Percentiles rank a stretch among this genome's conserved stretches.
phyloP scores from a whole-genome alignment of 2,888 invertebrate genomes.

The Mythimna pallens region DNA sequence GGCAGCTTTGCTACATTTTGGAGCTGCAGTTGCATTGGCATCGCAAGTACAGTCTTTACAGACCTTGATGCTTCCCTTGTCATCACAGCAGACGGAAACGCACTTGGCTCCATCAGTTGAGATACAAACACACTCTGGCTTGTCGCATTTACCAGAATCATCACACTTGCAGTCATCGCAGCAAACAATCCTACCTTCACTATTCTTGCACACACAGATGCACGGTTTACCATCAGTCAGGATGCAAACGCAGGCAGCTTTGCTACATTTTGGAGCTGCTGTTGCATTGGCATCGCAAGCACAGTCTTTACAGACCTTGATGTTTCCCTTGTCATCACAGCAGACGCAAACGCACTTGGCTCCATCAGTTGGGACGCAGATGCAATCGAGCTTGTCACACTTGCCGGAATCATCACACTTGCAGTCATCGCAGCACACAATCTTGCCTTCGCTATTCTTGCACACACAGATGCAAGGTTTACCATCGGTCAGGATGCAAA shows the following conservation, averaged over 20 bases:
- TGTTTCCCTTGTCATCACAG: too few relatives aligned
- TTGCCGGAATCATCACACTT: slow-evolving; percentile 33
- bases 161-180: too few relatives aligned
- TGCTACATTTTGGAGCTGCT: too few relatives aligned
- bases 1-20: slow-evolving; percentile 59
- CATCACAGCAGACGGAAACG: slow-evolving; percentile 67
- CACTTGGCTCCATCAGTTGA: neutral
- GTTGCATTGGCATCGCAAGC: too few relatives aligned
- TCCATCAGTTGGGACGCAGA: slow-evolving; percentile 56
- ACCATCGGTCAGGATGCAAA: slow-evolving; percentile 66
- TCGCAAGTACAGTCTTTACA: slow-evolving; percentile 69
- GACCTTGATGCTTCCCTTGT: slow-evolving; percentile 59
- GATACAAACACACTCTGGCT: slow-evolving; percentile 22
- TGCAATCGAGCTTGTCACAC: slow-evolving; percentile 51
- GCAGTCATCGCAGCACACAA: slow-evolving; percentile 49
- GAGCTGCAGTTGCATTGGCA: slow-evolving; percentile 40
- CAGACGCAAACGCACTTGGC: slow-evolving; percentile 48
- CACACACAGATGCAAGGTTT: slow-evolving; percentile 56
- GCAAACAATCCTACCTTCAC: too few relatives aligned
- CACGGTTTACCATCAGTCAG: too few relatives aligned
- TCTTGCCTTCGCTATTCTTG: slow-evolving; percentile 31
- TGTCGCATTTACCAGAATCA: slow-evolving; percentile 58
- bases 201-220: too few relatives aligned
- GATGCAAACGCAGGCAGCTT: too few relatives aligned
- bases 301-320: too few relatives aligned